phyloP scores from a whole-genome alignment of 2,888 invertebrate species.

The Tipula lateralis region DNA sequence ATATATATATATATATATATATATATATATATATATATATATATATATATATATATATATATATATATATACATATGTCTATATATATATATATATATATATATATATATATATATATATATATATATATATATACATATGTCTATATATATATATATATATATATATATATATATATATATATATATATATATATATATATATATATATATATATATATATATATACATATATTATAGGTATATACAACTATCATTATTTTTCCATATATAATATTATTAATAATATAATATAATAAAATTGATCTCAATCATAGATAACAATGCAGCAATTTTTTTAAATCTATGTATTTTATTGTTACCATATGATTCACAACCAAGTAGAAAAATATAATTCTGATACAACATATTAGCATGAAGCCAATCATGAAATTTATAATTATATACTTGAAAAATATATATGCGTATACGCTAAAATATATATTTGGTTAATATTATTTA shows the following conservation, averaged over 20 bases:
- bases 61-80: too few species aligned
- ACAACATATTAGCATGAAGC: not conserved
- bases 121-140: not conserved
- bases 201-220: too few species aligned
- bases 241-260: not conserved
- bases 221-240: not conserved
- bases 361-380: conserved; percentile 20
- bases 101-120: too few species aligned
- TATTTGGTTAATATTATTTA: not conserved
- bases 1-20: too few species aligned
- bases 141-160: not conserved
- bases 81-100: too few species aligned
- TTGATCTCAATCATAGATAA: conserved; percentile 31
- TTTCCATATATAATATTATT: not conserved
- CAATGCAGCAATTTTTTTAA: conserved; percentile 27
- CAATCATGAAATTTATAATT: not conserved
- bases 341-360: not conserved
- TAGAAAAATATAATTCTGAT: not conserved
- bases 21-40: too few species aligned
- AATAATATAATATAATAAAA: not conserved
- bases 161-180: not conserved
- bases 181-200: too few species aligned
- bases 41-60: too few species aligned
- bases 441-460: not conserved
- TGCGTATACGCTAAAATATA: not conserved